Base-by-base conservation (phyloP, 2,888 invertebrate genomes). In the Heliconius charithonia region DNA sequence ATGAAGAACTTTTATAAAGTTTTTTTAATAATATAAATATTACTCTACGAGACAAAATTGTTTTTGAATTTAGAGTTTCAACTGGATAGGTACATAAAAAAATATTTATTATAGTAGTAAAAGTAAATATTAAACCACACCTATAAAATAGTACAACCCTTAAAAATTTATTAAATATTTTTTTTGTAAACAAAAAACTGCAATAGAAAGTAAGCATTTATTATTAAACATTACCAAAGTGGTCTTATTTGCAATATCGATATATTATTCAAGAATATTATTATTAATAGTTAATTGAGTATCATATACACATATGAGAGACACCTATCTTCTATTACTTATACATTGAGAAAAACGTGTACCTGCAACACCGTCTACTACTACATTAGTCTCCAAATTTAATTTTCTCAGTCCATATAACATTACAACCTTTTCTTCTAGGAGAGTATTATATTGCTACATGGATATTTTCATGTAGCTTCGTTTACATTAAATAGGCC, bases 401-500 rank as follows among this genome's bases (percentile, higher is more conserved):
- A 32, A 59, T 32, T 59, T 59, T 37, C 12, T 72, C 59, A 72
- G 56, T 72, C 59, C 72, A 12, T 32, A 37, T 72, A 59, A 32
- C 32, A 37, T 32, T 72, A 72, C 72, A 72, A 59, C 72, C 72
- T n/a, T 72, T 32, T 29, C 32, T 72, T 72, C 13, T 59, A 56
- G n/a, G 29, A 29, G 29, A 71, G 9, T 56, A 16, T 51, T 69
- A 69, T 22, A n/a, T 29, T 4, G 0, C 56, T 67, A 71, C 27
- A 70, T 51, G 4, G 1, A 27, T 41, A 2, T 19, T 32, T 32
- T 4, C 4, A 22, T 37, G 10, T n/a, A n/a, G 32, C n/a, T 67
- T 37, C 16, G 12, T 62, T 63, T 63, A 41, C 67, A 41, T 13
- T 10, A 25, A 41, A 67, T 10, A 41, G n/a, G 37, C 22, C n/a